Evolutionary conservation across 1,140 invertebrate genomes (phyloP), one percentile per base, ranked within the genome.

Genomic region (Drosophila nannoptera): DNA sequence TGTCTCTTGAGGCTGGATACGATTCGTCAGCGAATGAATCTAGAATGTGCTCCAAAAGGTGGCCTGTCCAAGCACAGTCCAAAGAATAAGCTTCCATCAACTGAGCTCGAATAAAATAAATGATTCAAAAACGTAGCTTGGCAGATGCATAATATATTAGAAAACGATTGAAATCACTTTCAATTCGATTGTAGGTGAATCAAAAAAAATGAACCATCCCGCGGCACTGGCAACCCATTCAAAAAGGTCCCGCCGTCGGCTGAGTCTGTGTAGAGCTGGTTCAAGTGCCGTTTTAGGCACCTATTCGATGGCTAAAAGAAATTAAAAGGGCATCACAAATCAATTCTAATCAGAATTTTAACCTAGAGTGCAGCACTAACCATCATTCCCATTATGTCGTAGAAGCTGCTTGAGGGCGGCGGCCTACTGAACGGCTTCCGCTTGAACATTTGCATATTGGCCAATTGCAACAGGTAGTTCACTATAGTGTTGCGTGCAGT

Each of bases 191-290:
- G 54, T 2, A 56, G 40, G 7, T 56, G 54, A 4, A 56, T 11
- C n/a, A 56, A 5, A 14, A 56, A 56, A 33, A 56, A 56, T 3
- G 54, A 29, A 7, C 54, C 54, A 6, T 56, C 42, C 3, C 54
- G 54, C 31, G 54, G 40, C 31, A 56, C 29, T 11, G 54, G 40
- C 7, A 56, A 16, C 4, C 33, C 33, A 8, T 33, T 11, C 9
- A 56, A 16, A 16, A 56, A 56, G 5, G 8, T 12, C 5, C 38
- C 38, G 42, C 33, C 45, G n/a, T 56, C 54, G 7, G 3, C 3
- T 4, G 31, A n/a, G 11, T 56, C 4, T 0, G 2, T 0, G 14
- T 45, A 56, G 3, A 56, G 7, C 0, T 56, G 38, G 2, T 32
- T 5, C 6, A 56, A 12, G 4, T 0, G 12, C n/a, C 14, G 32